Base-by-base conservation (phyloP, 1,140 invertebrate genomes). In the Aphaenogaster ashmeadi region DNA sequence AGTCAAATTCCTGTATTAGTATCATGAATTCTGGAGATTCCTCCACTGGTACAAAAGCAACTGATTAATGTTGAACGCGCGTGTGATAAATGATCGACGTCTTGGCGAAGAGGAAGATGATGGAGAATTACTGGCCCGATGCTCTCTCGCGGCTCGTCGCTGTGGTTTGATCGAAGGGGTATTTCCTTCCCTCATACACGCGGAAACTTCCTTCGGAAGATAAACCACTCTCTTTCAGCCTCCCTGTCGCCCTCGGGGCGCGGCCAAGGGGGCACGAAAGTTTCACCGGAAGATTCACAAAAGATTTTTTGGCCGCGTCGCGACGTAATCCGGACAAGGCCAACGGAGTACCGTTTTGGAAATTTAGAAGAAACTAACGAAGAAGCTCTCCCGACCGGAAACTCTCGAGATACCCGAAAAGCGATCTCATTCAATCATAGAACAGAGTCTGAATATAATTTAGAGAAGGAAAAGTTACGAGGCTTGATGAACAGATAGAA, bases 101-200 rank as follows among this genome's bases (percentile, higher is more conserved):
- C 71, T 60, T 64, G 67, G 89, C 47, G 69, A 69, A 64, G 86
- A 88, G 64, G 60, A 77, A 77, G 71, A 64, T 41, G 72, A 64
- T 75, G 50, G 72, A 85, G 72, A 85, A 85, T 85, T 47, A 52
- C 52, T 66, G 47, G 44, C 47, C 47, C 18, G 18, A n/a, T 77
- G 66, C 64, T 83, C 33, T 89, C 88, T 87, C 67, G 84, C 85
- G 84, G 84, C 79, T 89, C 88, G 85, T 90, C 54, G 86, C 71
- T 69, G 87, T 79, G 87, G 83, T 84, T 91, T 89, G 89, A 91
- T 91, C 90, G 90, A 89, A 91, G 78, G 87, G 84, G 83, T 91
- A 91, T 91, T 90, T 91, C 86, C 84, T 81, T 41, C 47, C 38
- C 41, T 71, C 78, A 64, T 84, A 89, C 79, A 87, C 74, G 90